These are phyloP conservation scores for Leptinotarsa peninsularis DNA, from an alignment of 2,888 invertebrate species.

Conservation along the genomic window DNA sequence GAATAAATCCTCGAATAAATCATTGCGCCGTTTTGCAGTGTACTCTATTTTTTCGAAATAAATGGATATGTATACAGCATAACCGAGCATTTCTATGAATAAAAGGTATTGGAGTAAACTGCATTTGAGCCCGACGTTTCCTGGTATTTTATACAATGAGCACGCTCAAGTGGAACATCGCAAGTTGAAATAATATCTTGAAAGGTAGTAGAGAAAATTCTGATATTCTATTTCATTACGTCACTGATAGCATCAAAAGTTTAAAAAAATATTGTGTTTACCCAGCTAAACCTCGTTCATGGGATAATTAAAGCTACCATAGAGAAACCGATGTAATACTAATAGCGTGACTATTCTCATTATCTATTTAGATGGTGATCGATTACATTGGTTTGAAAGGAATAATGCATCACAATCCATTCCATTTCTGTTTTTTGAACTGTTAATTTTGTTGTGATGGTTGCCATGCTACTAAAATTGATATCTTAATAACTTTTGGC, in stretches of 20 bases:
- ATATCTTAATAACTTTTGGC: not conserved
- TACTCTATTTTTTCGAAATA: not conserved
- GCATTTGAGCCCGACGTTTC: conserved; percentile 10
- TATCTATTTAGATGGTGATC: too few species aligned
- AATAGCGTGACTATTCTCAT: too few species aligned
- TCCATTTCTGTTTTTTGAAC: not conserved
- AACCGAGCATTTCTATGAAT: not conserved
- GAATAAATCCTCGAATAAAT: not conserved
- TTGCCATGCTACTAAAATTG: conserved; percentile 3
- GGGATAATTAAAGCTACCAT: too few species aligned
- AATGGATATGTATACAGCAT: conserved; percentile 1
- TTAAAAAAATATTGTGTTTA: not conserved
- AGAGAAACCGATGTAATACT: too few species aligned
- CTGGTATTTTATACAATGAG: conserved; percentile 23
- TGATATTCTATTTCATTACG: conserved; percentile 1
- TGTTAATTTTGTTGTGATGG: not conserved
- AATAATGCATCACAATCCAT: too few species aligned
- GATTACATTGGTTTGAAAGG: too few species aligned
- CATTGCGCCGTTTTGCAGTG: not conserved
- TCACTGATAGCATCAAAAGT: not conserved
- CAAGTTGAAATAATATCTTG: conserved; percentile 12
- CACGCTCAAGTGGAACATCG: conserved; percentile 23
- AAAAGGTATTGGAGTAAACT: conserved; percentile 2
- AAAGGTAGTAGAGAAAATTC: not conserved
- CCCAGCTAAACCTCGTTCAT: not conserved